Conservation (phyloP, 2,113 vertebrate species). For the Sphaerodactylus townsendi region DNA sequence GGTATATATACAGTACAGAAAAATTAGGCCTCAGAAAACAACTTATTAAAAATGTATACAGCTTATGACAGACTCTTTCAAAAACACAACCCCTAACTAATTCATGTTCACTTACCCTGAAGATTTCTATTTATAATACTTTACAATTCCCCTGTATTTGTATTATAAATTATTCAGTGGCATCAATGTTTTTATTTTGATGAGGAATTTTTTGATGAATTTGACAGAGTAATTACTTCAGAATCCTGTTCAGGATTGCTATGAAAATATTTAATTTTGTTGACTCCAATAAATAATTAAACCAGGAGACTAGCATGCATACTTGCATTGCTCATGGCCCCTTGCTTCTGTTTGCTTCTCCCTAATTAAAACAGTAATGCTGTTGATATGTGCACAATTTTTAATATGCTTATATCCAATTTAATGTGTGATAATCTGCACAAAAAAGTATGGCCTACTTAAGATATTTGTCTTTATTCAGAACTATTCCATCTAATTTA, state of each 20-base stretch:
- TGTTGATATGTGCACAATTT: constrained; percentile 64
- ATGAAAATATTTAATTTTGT: constrained; percentile 88
- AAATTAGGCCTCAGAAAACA: constrained; percentile 77
- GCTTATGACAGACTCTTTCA: constrained; percentile 80
- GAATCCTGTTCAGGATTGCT: constrained; percentile 79
- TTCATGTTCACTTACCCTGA: constrained; percentile 83
- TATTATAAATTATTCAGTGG: constrained; percentile 85
- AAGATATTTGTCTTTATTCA: not conserved
- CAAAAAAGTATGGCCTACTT: not conserved
- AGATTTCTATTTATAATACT: constrained; percentile 84
- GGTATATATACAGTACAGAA: constrained; percentile 67
- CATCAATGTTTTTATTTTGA: constrained; percentile 86
- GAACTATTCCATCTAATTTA: not conserved
- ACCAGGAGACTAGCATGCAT: constrained; percentile 64
- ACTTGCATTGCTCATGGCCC: constrained; percentile 71
- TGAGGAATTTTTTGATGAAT: constrained; percentile 86
- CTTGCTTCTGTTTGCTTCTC: constrained; percentile 79
- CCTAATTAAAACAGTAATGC: constrained; percentile 82
- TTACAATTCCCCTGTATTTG: constrained; percentile 83
- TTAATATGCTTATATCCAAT: constrained; percentile 74
- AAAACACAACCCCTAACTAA: constrained; percentile 81
- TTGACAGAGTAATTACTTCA: constrained; percentile 88
- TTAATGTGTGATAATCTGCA: constrained; percentile 10
- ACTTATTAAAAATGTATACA: constrained; percentile 84
- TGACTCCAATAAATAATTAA: constrained; percentile 87